A percentile compares a stretch with the other conserved stretches of the same genome.
Evolutionary conservation across 2,113 vertebrate genomes (phyloP).

Genomic region (Stictonetta naevosa): DNA sequence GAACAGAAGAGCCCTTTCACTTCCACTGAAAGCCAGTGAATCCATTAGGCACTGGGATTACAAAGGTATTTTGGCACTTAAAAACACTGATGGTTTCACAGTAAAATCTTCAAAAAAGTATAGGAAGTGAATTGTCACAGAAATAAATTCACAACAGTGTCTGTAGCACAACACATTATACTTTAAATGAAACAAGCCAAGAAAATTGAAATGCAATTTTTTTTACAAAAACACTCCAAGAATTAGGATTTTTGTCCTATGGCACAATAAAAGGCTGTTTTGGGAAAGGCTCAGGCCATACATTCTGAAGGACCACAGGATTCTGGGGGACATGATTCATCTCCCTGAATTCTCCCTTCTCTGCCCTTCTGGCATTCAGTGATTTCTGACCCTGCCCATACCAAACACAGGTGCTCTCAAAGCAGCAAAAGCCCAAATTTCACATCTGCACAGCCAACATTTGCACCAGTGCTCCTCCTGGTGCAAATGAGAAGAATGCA

Average conservation of each 20-base stretch:
- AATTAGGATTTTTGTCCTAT: not conserved
- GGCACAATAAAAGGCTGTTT: not conserved
- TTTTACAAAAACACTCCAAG: not conserved
- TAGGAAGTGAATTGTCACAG: not conserved
- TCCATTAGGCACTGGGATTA: not conserved
- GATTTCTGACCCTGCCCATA: not conserved
- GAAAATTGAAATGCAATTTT: not conserved
- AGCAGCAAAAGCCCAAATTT: not conserved
- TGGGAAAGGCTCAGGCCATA: not conserved
- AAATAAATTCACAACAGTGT: not conserved
- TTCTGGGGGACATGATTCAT: not conserved
- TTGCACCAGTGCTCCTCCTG: not conserved
- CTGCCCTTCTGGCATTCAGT: not conserved
- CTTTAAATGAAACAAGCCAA: not conserved
- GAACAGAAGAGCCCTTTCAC: not conserved
- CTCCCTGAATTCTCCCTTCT: not conserved
- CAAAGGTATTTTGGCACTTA: not conserved
- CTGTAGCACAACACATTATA: not conserved
- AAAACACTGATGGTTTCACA: not conserved
- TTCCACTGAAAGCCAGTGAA: slow-evolving; percentile 10
- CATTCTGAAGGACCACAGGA: not conserved
- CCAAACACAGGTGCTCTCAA: fast-evolving
- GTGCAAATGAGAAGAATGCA: too few species aligned
- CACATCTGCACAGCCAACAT: not conserved
- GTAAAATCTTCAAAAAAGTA: not conserved